Conservation (phyloP, 2,797 vertebrate genomes). For the Argya squamiceps region DNA sequence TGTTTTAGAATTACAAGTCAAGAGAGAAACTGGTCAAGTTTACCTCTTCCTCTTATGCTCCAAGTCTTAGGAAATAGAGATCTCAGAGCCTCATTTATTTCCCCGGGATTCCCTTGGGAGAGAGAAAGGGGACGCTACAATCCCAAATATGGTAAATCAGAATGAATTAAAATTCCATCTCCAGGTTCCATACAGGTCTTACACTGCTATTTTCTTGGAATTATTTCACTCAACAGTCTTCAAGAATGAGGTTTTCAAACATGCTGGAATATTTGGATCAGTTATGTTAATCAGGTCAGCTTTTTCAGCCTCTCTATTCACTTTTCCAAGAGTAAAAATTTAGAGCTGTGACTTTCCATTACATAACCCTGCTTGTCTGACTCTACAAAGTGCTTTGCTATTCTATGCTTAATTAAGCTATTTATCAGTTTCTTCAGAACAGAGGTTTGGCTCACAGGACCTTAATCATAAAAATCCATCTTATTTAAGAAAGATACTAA, state of each 20-base stretch:
- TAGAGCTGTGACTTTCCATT: not conserved
- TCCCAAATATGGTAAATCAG: not conserved
- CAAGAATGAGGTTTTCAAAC: not conserved
- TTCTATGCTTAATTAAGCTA: not conserved
- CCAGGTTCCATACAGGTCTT: not conserved
- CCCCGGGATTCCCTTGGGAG: not conserved
- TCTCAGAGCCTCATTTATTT: not conserved
- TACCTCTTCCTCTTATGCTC: not conserved
- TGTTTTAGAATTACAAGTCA: not conserved
- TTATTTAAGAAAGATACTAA: not conserved
- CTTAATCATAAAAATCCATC: not conserved
- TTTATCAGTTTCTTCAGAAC: not conserved
- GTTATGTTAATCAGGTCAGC: not conserved
- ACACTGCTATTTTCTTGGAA: not conserved
- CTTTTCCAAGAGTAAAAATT: not conserved
- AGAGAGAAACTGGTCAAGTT: not conserved
- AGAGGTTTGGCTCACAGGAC: not conserved
- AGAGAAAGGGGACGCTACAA: not conserved
- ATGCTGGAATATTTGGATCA: not conserved
- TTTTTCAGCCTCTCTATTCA: not conserved
- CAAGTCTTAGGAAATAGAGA: not conserved
- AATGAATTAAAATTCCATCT: not conserved
- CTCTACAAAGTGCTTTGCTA: not conserved
- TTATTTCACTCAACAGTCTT: not conserved
- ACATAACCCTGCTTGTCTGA: not conserved